phyloP scores from a whole-genome alignment of 2,888 invertebrate species.

The Dasypogon diadema region DNA sequence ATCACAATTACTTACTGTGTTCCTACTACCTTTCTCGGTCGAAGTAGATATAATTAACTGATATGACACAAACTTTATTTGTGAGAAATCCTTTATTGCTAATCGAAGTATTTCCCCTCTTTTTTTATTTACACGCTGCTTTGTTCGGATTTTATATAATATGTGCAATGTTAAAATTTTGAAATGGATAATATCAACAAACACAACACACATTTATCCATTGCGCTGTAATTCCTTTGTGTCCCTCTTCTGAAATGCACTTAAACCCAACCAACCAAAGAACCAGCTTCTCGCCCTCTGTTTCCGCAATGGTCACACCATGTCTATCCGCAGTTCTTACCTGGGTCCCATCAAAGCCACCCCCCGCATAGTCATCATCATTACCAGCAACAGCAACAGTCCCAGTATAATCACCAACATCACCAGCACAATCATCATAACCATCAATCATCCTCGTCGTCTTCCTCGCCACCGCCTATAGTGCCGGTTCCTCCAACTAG shows the following conservation, averaged over 20 bases:
- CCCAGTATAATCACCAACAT: conserved; percentile 70
- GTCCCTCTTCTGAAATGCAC: background rate
- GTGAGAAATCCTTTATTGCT: conserved; percentile 61
- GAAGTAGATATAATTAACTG: conserved; percentile 21
- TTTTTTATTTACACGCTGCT: conserved; percentile 69
- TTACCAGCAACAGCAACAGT: conserved; percentile 71
- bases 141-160: conserved; percentile 65
- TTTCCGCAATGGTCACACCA: conserved; percentile 96
- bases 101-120: conserved; percentile 61
- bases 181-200: conserved; percentile 40
- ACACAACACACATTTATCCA: conserved; percentile 5
- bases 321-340: conserved; percentile 94
- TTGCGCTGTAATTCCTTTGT: background rate
- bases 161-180: conserved; percentile 11
- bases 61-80: conserved; percentile 29
- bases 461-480: conserved; percentile 64
- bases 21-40: conserved; percentile 16
- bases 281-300: conserved; percentile 76
- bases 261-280: conserved; percentile 58
- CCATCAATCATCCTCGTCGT: conserved; percentile 60
- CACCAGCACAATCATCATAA: conserved; percentile 62
- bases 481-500: conserved; percentile 63
- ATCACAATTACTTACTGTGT: conserved; percentile 25
- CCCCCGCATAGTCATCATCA: conserved; percentile 74
- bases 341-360: conserved; percentile 86